Evolutionary conservation across 2,113 vertebrate genomes (phyloP).

Genomic region (Festucalex cinctus): DNA sequence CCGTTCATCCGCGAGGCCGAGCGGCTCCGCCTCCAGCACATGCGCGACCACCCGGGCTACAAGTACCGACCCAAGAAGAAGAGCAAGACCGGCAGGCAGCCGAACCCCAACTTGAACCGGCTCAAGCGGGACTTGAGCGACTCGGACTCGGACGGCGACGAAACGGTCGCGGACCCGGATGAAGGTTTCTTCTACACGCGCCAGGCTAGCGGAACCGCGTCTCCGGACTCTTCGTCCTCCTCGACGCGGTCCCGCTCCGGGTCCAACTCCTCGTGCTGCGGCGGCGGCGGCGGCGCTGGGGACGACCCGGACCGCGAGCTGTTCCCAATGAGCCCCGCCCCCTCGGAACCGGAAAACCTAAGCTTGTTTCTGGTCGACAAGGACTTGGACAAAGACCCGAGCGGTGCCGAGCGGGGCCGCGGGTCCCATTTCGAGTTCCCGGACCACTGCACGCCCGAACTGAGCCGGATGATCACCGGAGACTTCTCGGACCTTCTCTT

Average conservation of each 20-base stretch:
- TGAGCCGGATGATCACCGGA: slow-evolving; percentile 94
- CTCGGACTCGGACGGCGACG: slow-evolving; percentile 73
- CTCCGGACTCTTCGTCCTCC: slow-evolving; percentile 79
- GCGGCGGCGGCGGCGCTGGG: too few species aligned
- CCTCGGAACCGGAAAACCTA: slow-evolving; percentile 74
- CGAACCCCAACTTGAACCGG: slow-evolving; percentile 43
- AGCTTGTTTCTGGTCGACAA: slow-evolving; percentile 89
- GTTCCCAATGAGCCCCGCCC: slow-evolving; percentile 78
- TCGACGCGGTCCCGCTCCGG: slow-evolving; percentile 80
- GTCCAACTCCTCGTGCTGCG: slow-evolving; percentile 71
- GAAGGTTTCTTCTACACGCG: slow-evolving; percentile 83
- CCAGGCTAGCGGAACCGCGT: slow-evolving; percentile 74
- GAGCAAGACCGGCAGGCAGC: slow-evolving; percentile 71
- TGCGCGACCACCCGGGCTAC: slow-evolving; percentile 98
- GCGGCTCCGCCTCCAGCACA: slow-evolving; percentile 93
- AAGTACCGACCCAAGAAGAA: slow-evolving; percentile 97
- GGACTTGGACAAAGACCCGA: slow-evolving; percentile 90
- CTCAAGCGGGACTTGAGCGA: slow-evolving; percentile 82
- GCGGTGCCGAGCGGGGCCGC: slow-evolving; percentile 85
- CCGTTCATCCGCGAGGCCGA: slow-evolving; percentile 96
- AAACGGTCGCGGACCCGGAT: slow-evolving; percentile 79
- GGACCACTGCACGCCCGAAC: slow-evolving; percentile 92
- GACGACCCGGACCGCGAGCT: slow-evolving; percentile 83
- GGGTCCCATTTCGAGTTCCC: slow-evolving; percentile 96
- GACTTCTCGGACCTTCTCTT: slow-evolving; percentile 95